Evolutionary conservation across 2,113 vertebrate genomes (phyloP), one percentile per base, ranked within the genome.

Genomic region (Siniperca knerii): DNA sequence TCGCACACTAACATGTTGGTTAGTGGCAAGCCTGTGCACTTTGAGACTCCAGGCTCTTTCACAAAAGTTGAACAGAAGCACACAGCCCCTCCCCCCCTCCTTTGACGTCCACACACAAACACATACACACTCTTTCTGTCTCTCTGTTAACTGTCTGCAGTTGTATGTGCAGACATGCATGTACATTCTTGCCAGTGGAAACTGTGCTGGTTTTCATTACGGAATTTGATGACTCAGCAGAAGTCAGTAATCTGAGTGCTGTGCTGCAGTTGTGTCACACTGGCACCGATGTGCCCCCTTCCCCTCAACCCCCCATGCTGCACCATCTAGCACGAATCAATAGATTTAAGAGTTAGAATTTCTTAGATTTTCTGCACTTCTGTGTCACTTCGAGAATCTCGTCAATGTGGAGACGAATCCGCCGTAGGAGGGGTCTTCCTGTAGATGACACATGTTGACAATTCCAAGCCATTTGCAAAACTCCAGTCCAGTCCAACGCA

Each of bases 161-260:
- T 55, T 78, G 52, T 79, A 82, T 82, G 75, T 68, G 58, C 16
- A 48, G 58, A 79, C 84, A 76, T 58, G 79, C n/a, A 29, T 82
- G 79, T 84, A 72, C 55, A 84, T 87, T 82, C 89, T 77, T 60
- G 42, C 23, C n/a, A 10, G 37, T 77, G 77, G 78, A 86, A 83
- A 55, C 75, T 1, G 8, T 77, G 62, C 74, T 75, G 52, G 58
- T 79, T 80, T 81, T 75, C 68, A 33, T 25, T 25, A 1, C 76
- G 81, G 86, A 91, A 94, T 91, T 54, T n/a, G 48, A 64, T 85
- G 89, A 90, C 74, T 82, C 50, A 0, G 82, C 82, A 90, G 25
- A 75, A 52, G 21, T 82, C 42, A 4, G 86, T 75, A 81, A 86
- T 69, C 20, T 74, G 87, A 90, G 71, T 42, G 76, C 12, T 10